Evolutionary conservation across 2,113 vertebrate species (phyloP).

Genomic region (Megaleporinus macrocephalus): DNA sequence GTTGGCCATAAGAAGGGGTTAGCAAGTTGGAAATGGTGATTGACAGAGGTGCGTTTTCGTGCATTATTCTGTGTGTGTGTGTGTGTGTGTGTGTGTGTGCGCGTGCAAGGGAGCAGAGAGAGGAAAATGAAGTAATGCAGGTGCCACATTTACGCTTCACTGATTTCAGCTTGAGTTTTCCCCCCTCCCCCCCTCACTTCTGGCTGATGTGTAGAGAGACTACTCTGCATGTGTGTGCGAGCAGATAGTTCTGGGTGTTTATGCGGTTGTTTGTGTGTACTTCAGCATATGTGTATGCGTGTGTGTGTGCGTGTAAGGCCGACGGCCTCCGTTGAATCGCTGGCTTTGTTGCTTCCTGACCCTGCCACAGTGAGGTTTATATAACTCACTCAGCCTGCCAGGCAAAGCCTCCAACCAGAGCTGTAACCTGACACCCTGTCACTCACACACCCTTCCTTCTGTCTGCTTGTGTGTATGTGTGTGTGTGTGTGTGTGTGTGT

Average conservation of each 20-base stretch:
- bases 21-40: not conserved
- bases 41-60: not conserved
- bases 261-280: slow-evolving; percentile 17
- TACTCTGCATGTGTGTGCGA: not conserved
- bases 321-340: slow-evolving; percentile 43
- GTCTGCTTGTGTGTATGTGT: slow-evolving; percentile 11
- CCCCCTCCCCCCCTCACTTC: too few relatives aligned
- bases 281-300: slow-evolving; percentile 31
- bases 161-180: slow-evolving; percentile 53
- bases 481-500: too few relatives aligned
- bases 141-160: slow-evolving; percentile 52
- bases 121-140: slow-evolving; percentile 47
- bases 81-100: not conserved
- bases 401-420: slow-evolving; percentile 63
- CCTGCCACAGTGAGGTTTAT: slow-evolving; percentile 67
- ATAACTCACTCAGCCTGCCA: slow-evolving; percentile 64
- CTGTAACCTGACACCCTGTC: slow-evolving; percentile 71
- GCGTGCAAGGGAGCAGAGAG: slow-evolving; percentile 1
- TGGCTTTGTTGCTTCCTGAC: slow-evolving; percentile 68
- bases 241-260: slow-evolving; percentile 13
- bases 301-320: slow-evolving; percentile 37
- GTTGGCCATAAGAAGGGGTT: not conserved
- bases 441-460: slow-evolving; percentile 45
- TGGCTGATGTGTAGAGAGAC: too few relatives aligned
- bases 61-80: not conserved